These are phyloP conservation scores for Netelia inedita DNA, from an alignment of 2,888 invertebrate species.

Conservation along the genomic window DNA sequence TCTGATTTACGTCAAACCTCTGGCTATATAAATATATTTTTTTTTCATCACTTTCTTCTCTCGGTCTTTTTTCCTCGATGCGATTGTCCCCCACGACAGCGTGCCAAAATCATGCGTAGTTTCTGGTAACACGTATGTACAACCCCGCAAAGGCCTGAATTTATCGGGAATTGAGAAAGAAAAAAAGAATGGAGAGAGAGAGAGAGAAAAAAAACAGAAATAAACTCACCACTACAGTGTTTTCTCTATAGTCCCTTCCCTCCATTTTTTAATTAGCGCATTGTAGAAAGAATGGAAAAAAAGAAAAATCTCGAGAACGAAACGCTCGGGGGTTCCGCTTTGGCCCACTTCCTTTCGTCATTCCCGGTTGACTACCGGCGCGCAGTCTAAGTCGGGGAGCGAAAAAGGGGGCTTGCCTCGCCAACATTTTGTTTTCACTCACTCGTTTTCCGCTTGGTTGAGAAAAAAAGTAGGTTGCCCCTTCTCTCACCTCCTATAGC, in stretches of 20 bases:
- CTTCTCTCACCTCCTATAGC: not conserved
- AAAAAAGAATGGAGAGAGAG: constrained; percentile 1
- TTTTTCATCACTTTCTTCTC: not conserved
- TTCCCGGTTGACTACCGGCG: constrained; percentile 26
- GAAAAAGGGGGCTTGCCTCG: not conserved
- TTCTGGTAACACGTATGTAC: not conserved
- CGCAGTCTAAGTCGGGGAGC: not conserved
- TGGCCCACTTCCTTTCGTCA: constrained; percentile 61
- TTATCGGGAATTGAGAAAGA: constrained; percentile 21
- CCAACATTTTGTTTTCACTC: constrained; percentile 19
- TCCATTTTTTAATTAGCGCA: constrained; percentile 62
- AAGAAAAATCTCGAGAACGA: constrained; percentile 54
- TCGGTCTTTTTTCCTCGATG: not conserved
- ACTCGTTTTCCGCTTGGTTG: constrained; percentile 34
- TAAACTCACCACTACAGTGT: constrained; percentile 25
- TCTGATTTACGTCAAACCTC: constrained; percentile 34
- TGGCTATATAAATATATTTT: not conserved
- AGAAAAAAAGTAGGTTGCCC: constrained; percentile 33
- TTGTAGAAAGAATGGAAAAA: constrained; percentile 33
- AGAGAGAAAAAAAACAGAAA: constrained; percentile 1
- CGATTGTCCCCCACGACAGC: not conserved
- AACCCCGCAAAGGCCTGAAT: constrained; percentile 9
- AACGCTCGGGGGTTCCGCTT: constrained; percentile 50
- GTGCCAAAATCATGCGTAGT: not conserved
- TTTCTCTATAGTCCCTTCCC: constrained; percentile 16